A percentile compares a stretch with the other conserved stretches of the same genome.
These are phyloP conservation scores for Polietes domitor DNA, from an alignment of 2,888 invertebrate genomes.

Conservation along the genomic window DNA sequence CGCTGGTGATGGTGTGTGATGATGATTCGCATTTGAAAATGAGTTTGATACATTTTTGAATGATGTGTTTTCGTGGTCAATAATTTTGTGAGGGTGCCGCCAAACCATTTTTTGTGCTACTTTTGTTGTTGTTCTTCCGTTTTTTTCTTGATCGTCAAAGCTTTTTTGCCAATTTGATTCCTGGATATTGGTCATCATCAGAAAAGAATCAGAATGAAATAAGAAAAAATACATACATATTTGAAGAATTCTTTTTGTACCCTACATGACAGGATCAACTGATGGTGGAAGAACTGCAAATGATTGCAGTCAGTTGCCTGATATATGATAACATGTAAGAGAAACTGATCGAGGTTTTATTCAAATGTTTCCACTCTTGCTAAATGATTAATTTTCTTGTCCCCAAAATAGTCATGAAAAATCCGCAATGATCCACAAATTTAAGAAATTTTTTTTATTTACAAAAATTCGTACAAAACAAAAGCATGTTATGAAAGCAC, in stretches of 20 bases:
- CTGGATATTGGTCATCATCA: conserved; percentile 58
- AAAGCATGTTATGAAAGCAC: no score
- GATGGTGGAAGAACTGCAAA: no score
- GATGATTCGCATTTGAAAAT: conserved; percentile 49
- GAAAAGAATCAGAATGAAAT: conserved; percentile 1
- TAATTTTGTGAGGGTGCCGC: conserved; percentile 80
- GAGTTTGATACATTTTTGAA: conserved; percentile 69
- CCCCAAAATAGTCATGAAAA: no score
- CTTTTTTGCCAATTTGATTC: conserved; percentile 58
- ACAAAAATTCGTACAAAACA: no score
- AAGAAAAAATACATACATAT: conserved; percentile 14
- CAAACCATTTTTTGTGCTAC: conserved; percentile 70
- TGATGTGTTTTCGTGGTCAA: conserved; percentile 73
- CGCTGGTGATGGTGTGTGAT: conserved; percentile 18
- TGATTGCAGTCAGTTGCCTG: no score
- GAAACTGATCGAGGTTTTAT: no score
- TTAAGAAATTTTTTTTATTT: no score
- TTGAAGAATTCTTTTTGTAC: conserved; percentile 15
- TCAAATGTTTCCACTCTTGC: no score
- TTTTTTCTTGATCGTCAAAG: conserved; percentile 11
- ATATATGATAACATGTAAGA: no score
- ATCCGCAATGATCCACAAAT: no score
- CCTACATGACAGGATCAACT: neutral
- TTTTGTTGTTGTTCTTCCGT: conserved; percentile 26
- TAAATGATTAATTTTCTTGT: no score